phyloP scores from a whole-genome alignment of 64 coral and sea anemone species.

The Montipora efflorescens region DNA sequence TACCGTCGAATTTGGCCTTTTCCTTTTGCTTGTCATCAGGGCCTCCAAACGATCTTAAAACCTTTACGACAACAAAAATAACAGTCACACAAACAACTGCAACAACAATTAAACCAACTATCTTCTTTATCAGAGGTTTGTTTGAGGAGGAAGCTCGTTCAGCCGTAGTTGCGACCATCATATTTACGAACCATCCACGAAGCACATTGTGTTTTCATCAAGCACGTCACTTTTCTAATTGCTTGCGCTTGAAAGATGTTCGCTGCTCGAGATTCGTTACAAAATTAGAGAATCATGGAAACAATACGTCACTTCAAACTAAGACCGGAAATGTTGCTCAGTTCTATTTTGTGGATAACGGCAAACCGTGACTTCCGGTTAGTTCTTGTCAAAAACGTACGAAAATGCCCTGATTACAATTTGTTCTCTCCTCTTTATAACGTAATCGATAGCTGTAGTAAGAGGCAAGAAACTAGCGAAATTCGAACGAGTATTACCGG shows the following conservation, averaged over 20 bases:
- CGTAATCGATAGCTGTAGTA: too few relatives aligned
- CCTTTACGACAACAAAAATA: constrained; percentile 60
- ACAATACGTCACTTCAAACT: too few relatives aligned
- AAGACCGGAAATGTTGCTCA: too few relatives aligned
- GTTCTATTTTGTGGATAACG: too few relatives aligned
- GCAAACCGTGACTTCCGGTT: too few relatives aligned
- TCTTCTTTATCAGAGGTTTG: constrained; percentile 20
- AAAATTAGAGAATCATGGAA: too few relatives aligned
- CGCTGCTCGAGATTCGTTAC: background rate
- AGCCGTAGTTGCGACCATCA: background rate
- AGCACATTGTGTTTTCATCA: background rate
- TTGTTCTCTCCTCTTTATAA: too few relatives aligned
- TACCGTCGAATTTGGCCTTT: constrained; percentile 7
- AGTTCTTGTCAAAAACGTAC: too few relatives aligned
- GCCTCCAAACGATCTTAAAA: constrained; percentile 28
- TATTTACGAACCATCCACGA: background rate
- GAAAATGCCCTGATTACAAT: too few relatives aligned
- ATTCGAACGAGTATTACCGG: too few relatives aligned
- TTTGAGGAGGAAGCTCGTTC: background rate
- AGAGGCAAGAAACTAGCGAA: too few relatives aligned
- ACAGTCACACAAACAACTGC: constrained; percentile 70
- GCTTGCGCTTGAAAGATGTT: background rate
- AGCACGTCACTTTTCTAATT: background rate
- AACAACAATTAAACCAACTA: constrained; percentile 53
- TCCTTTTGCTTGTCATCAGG: constrained; percentile 46